Evolutionary conservation across 2,888 invertebrate genomes (phyloP).

Genomic region (Lottia gigantea): DNA sequence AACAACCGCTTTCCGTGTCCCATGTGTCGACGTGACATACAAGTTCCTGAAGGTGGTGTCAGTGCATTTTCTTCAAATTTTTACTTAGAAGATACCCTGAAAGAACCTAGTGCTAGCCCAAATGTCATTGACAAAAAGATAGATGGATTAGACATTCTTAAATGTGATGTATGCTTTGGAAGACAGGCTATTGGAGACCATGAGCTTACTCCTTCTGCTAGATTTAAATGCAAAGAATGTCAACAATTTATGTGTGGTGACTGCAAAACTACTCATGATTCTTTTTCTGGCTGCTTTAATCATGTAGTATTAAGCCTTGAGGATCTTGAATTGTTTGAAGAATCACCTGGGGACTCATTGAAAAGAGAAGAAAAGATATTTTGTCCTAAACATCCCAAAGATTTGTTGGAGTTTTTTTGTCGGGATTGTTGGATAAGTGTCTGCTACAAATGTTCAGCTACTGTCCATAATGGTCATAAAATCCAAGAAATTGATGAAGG

Average conservation of each 20-base stretch:
- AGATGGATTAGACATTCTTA: not conserved
- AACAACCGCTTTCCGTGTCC: not conserved
- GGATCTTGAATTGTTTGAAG: no score
- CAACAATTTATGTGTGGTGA: not conserved
- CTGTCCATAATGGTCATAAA: not conserved
- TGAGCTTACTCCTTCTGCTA: not conserved
- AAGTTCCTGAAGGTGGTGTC: not conserved
- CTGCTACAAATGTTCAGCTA: not conserved
- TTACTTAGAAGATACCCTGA: not conserved
- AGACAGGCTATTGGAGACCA: not conserved
- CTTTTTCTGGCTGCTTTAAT: not conserved
- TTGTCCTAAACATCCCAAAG: not conserved
- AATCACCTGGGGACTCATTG: not conserved
- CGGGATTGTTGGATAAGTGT: not conserved
- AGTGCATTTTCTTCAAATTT: conserved; percentile 4
- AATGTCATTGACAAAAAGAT: no score
- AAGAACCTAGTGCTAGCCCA: not conserved
- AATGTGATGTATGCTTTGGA: not conserved
- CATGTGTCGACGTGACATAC: not conserved
- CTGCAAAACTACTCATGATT: not conserved
- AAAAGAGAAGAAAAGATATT: not conserved
- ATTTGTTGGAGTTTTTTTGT: not conserved
- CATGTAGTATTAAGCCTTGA: not conserved
- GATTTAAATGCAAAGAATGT: not conserved
- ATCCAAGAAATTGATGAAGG: not conserved